Percentiles rank a stretch among this genome's conserved stretches.
Evolutionary conservation across 92 coral and sea anemone species (phyloP).

Genomic region (Ricordea florida): DNA sequence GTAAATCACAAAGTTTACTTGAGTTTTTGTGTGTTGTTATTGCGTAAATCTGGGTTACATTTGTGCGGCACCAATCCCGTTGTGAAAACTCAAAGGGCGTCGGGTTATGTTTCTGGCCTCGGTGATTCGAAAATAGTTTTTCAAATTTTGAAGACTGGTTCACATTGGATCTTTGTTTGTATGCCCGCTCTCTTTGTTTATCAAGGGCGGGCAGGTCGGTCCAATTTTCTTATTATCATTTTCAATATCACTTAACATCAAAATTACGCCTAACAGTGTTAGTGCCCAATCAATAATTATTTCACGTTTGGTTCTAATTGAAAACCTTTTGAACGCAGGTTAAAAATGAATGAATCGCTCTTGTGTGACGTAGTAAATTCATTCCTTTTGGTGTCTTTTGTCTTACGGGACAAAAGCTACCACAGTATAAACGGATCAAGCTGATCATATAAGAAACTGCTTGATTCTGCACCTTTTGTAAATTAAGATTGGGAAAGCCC

Average conservation of each 20-base stretch:
- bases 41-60: no score
- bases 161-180: no score
- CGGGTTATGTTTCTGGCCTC: no score
- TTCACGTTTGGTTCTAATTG: conserved; percentile 31
- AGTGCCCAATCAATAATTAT: conserved; percentile 23
- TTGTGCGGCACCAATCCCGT: no score
- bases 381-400: conserved; percentile 2
- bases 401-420: background rate
- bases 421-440: background rate
- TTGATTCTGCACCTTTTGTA: background rate
- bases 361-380: conserved; percentile 15
- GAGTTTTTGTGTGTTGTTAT: no score
- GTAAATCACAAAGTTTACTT: no score
- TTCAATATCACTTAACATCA: background rate
- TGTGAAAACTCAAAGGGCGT: no score
- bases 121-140: no score
- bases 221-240: background rate
- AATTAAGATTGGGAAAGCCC: conserved; percentile 11
- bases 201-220: background rate
- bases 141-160: background rate
- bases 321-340: conserved; percentile 28
- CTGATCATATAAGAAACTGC: no score
- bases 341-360: background rate
- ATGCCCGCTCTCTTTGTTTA: background rate
- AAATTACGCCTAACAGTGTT: conserved; percentile 27